Base-by-base conservation (phyloP, 2,113 vertebrate genomes). In the Junco hyemalis region DNA sequence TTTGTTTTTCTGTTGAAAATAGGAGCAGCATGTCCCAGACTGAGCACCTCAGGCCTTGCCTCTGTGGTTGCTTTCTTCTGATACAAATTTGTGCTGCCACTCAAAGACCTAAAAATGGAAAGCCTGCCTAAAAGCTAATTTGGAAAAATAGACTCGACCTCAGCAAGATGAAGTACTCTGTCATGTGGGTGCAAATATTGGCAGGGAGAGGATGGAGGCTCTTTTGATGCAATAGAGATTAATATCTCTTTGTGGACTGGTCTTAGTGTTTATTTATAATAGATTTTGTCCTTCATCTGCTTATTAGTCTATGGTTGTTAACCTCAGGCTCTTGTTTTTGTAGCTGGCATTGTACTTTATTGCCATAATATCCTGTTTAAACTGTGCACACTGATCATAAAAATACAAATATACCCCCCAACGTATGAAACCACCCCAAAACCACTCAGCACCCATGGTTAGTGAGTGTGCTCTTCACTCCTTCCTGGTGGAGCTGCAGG, bases 21-120 rank as follows among this genome's bases (percentile, higher is more conserved):
- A 64, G 53, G 88, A 90, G 74, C 79, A 80, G 47, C 69, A 24
- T 0, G 12, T 92, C 81, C 90, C 50, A 70, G 71, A 70, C 86
- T 4, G 18, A 74, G 51, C 82, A 94, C 88, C 94, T 93, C 72
- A 81, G 88, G 72, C 76, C 69, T 93, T 77, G 76, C 59, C 84
- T 80, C 92, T 74, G 54, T 77, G 33, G 26, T 72, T 94, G 68
- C 47, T 88, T 70, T 69, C 86, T 92, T 94, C 68, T 44, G 68
- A 86, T 96, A 73, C 33, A 63, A 86, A 88, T 92, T 80, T 88
- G 29, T 92, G 68, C 79, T 94, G 91, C 94, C 83, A 78, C 68
- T 95, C 91, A 92, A 60, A 65, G 54, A 88, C 31, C 88, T 93
- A 92, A 83, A 94, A 90, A 81, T 80, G 54, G 92, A 80, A 92